Percentiles rank a stretch among this genome's conserved stretches.
These are phyloP conservation scores for Hylia prasina DNA, from an alignment of 2,113 vertebrate species.

Conservation along the genomic window DNA sequence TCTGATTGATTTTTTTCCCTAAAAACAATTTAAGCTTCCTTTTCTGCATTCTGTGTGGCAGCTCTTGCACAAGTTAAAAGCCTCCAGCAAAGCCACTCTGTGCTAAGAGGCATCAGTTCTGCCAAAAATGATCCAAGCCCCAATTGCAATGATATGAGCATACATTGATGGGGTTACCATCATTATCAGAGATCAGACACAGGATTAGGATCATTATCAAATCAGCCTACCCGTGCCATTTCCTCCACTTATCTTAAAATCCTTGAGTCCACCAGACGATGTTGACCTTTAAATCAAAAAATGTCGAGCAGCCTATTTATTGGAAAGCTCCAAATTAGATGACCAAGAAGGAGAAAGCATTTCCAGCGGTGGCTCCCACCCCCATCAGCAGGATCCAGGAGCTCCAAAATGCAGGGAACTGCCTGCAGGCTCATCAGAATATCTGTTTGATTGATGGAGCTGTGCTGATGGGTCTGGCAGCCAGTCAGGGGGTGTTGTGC, in stretches of 20 bases:
- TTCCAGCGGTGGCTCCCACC: neutral
- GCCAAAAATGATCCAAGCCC: neutral
- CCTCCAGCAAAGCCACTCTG: neutral
- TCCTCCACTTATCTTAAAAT: conserved; percentile 45
- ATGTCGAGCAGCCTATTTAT: conserved; percentile 37
- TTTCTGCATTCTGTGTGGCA: neutral
- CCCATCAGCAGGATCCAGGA: neutral
- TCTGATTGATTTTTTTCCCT: neutral
- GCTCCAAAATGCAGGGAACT: neutral
- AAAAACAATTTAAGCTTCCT: neutral
- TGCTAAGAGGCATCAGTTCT: neutral
- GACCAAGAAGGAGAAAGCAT: neutral
- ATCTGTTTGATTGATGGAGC: neutral
- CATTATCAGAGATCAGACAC: conserved; percentile 26
- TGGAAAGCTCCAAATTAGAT: conserved; percentile 31
- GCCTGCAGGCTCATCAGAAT: neutral
- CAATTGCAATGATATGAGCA: neutral
- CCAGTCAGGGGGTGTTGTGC: neutral
- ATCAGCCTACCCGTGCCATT: conserved; percentile 33
- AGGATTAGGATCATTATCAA: conserved; percentile 50
- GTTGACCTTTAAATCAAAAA: conserved; percentile 60
- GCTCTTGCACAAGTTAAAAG: neutral
- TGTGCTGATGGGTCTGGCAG: neutral
- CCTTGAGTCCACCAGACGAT: conserved; percentile 7
- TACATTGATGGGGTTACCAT: neutral